Percentiles rank a stretch among this genome's conserved stretches.
Evolutionary conservation across 1,140 invertebrate species (phyloP).

Genomic region (Megathymus violae): DNA sequence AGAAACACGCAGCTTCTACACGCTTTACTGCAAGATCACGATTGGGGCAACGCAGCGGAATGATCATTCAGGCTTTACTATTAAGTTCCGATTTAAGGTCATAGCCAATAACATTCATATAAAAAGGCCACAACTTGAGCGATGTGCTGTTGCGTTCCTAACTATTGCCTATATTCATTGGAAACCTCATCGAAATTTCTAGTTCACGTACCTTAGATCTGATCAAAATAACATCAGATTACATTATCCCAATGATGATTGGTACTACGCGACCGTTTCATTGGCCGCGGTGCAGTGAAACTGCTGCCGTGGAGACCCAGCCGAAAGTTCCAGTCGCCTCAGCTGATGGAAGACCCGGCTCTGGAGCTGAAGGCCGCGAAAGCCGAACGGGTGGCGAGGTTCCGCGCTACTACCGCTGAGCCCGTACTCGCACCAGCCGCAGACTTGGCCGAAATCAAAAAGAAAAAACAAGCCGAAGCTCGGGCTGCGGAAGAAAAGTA

Average conservation of each 20-base stretch:
- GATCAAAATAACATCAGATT: conserved; percentile 40
- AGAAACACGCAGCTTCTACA: conserved; percentile 49
- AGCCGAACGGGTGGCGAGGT: conserved; percentile 82
- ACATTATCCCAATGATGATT: conserved; percentile 60
- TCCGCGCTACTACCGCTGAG: conserved; percentile 72
- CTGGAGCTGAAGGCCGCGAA: conserved; percentile 84
- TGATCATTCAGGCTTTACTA: conserved; percentile 51
- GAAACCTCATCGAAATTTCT: conserved; percentile 48
- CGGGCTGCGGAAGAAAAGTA: conserved; percentile 86
- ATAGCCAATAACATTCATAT: conserved; percentile 59
- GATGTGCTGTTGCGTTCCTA: conserved; percentile 57
- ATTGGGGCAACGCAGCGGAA: conserved; percentile 45
- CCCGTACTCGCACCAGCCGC: conserved; percentile 80
- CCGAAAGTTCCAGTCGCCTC: conserved; percentile 85
- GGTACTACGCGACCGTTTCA: conserved; percentile 48
- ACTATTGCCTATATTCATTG: conserved; percentile 51
- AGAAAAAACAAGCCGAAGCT: conserved; percentile 85
- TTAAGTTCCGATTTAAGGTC: conserved; percentile 56
- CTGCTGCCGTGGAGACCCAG: conserved; percentile 86
- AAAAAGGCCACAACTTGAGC: conserved; percentile 44
- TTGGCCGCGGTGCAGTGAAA: conserved; percentile 80
- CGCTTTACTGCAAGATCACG: conserved; percentile 64
- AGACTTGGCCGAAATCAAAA: conserved; percentile 85
- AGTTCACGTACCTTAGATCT: conserved; percentile 47
- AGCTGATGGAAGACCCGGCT: conserved; percentile 83